Percentiles rank a stretch among this genome's conserved stretches.
These are phyloP conservation scores for Salvator merianae DNA, from an alignment of 2,113 vertebrate genomes.

Conservation along the genomic window DNA sequence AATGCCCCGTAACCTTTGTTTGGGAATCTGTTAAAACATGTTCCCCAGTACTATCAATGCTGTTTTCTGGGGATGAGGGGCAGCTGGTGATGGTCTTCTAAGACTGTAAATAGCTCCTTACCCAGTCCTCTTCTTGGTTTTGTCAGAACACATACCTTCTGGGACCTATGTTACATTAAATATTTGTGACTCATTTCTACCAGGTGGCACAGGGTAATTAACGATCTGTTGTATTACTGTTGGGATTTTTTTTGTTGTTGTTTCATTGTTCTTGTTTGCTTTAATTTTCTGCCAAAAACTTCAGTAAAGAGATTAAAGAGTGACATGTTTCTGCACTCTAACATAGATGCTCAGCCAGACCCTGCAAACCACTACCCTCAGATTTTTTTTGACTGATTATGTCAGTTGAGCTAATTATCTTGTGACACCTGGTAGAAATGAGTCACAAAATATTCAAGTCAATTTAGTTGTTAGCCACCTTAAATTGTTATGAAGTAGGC, in stretches of 20 bases:
- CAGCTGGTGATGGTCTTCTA: not conserved
- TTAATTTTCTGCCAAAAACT: not conserved
- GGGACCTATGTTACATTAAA: not conserved
- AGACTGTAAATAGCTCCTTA: not conserved
- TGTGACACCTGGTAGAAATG: not conserved
- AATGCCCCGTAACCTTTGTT: not conserved
- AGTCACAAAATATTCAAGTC: no score
- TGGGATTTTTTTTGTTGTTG: not conserved
- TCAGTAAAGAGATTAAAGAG: not conserved
- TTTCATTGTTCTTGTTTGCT: not conserved
- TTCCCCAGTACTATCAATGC: not conserved
- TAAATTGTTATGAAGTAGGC: no score
- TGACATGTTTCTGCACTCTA: no score
- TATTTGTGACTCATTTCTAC: not conserved
- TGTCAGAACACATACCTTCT: not conserved
- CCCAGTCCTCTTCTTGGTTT: not conserved
- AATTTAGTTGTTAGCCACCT: no score
- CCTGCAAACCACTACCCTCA: not conserved
- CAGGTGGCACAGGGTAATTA: not conserved
- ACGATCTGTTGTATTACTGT: not conserved
- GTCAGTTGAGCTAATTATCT: not conserved
- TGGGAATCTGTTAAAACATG: not conserved
- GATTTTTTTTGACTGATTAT: not conserved
- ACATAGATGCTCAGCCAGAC: not conserved
- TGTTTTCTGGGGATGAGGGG: not conserved